Conservation (phyloP, 2,888 invertebrate genomes). For the Pseudococcus jackbeardsleyi region DNA sequence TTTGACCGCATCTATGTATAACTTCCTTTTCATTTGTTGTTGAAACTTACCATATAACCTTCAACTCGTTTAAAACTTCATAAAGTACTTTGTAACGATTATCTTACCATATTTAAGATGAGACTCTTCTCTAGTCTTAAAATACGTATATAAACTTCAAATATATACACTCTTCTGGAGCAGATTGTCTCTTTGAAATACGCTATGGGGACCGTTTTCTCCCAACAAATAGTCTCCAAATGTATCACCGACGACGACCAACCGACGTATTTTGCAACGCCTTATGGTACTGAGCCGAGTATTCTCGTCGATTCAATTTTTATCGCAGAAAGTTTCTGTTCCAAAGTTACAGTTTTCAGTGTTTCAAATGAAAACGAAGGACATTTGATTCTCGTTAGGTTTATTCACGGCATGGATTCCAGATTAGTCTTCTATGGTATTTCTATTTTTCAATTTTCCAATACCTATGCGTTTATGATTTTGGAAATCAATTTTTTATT, state of each 20-base stretch:
- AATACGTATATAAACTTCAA: background rate
- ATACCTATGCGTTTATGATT: too few species aligned
- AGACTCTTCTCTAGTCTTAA: background rate
- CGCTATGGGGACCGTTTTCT: background rate
- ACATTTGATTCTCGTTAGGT: background rate
- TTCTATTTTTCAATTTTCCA: too few species aligned
- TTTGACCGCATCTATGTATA: conserved; percentile 31
- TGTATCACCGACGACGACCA: background rate
- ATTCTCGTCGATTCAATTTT: background rate
- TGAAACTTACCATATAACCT: conserved; percentile 36
- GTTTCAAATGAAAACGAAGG: background rate
- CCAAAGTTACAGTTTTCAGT: background rate
- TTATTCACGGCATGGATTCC: too few species aligned
- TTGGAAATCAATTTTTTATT: too few species aligned
- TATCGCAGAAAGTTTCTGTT: background rate
- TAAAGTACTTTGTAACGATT: conserved; percentile 37
- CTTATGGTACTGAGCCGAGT: background rate
- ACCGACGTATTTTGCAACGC: background rate
- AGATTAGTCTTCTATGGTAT: too few species aligned
- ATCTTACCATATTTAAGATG: conserved; percentile 39
- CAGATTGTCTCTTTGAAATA: background rate
- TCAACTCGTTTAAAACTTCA: conserved; percentile 34
- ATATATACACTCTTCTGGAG: background rate
- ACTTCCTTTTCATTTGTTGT: conserved; percentile 42
- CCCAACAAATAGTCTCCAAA: background rate